Conservation (phyloP, 2,797 vertebrate genomes). For the Phalloptychus januarius region DNA sequence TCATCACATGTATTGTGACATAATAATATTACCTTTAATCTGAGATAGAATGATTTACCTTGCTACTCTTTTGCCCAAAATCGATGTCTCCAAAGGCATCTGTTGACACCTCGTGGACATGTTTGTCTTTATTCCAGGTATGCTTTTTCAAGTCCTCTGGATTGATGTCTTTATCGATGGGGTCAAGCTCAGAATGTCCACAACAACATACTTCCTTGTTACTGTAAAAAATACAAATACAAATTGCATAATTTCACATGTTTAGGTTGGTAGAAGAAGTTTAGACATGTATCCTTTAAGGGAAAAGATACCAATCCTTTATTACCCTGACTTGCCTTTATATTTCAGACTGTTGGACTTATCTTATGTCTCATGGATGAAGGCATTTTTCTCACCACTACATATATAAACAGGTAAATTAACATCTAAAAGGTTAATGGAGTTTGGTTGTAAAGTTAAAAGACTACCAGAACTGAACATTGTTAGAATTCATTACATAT, state of each 20-base stretch:
- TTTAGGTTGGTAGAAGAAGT: neutral
- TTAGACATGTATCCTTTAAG: neutral
- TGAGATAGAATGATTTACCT: constrained; percentile 71
- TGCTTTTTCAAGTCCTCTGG: constrained; percentile 75
- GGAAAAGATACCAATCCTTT: neutral
- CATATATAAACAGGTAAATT: too few species aligned
- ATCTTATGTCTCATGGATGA: neutral
- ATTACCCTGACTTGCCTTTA: too few species aligned
- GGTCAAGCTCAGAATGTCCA: constrained; percentile 82
- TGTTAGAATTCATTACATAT: neutral
- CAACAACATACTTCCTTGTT: constrained; percentile 86
- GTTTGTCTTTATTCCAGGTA: constrained; percentile 83
- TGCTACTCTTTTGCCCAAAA: constrained; percentile 86
- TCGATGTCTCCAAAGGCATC: constrained; percentile 92
- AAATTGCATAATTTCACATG: neutral
- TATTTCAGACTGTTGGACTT: neutral
- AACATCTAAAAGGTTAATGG: neutral
- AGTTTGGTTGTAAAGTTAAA: neutral
- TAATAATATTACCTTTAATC: neutral
- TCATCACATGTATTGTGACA: neutral
- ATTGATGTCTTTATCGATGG: constrained; percentile 81
- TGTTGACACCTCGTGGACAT: constrained; percentile 85
- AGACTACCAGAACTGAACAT: neutral
- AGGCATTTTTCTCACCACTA: neutral
- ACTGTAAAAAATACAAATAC: constrained; percentile 8